Evolutionary conservation across 2,113 vertebrate genomes (phyloP).

Genomic region (Toxotes chatareus): DNA sequence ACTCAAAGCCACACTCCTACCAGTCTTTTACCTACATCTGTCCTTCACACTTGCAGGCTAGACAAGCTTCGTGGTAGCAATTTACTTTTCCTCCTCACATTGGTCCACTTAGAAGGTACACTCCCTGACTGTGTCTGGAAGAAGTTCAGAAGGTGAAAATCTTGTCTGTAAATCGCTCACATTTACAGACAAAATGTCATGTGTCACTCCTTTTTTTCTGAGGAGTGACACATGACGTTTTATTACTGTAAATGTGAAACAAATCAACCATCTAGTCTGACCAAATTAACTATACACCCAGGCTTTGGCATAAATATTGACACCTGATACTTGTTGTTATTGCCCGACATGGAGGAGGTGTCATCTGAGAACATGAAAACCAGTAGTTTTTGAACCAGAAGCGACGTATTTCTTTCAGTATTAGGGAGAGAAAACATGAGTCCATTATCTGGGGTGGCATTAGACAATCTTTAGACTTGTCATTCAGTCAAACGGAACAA

Average conservation of each 20-base stretch:
- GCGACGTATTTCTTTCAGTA: slow-evolving; percentile 40
- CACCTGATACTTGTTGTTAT: slow-evolving; percentile 16
- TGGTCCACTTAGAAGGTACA: neutral
- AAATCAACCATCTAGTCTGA: slow-evolving; percentile 3
- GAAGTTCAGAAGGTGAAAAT: slow-evolving; percentile 28
- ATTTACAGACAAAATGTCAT: neutral
- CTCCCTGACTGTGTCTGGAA: slow-evolving; percentile 12
- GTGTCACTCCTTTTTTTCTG: neutral
- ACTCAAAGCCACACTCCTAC: neutral
- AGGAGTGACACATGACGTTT: neutral
- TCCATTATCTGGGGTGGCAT: slow-evolving; percentile 59
- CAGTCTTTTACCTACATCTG: neutral
- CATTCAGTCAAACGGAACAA: slow-evolving; percentile 63
- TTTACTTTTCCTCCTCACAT: slow-evolving; percentile 19
- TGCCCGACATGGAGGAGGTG: slow-evolving; percentile 25
- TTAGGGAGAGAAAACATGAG: slow-evolving; percentile 28
- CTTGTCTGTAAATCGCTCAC: slow-evolving; percentile 35
- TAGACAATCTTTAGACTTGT: slow-evolving; percentile 66
- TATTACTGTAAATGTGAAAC: slow-evolving; percentile 15
- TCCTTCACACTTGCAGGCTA: slow-evolving; percentile 8
- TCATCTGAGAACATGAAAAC: slow-evolving; percentile 37
- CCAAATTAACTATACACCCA: slow-evolving; percentile 4
- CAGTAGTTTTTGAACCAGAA: slow-evolving; percentile 45
- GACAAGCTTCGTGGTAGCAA: neutral
- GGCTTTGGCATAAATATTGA: slow-evolving; percentile 1